Conservation (phyloP, 2,797 vertebrate species). For the Acipenser oxyrinchus region DNA sequence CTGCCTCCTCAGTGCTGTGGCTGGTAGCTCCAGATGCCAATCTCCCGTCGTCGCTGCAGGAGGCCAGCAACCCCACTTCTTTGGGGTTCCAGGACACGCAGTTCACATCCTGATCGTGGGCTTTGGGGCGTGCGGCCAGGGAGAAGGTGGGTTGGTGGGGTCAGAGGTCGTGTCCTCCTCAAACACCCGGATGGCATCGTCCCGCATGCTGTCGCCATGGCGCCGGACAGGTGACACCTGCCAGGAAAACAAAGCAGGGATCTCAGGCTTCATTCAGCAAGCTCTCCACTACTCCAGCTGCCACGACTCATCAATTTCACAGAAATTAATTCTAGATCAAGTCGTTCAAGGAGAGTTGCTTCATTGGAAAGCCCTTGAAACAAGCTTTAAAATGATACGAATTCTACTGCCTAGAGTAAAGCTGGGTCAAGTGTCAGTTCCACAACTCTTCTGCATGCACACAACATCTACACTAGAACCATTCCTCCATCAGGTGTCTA, state of each 20-base stretch:
- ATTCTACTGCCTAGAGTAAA: too few species aligned
- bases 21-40: constrained; percentile 81
- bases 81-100: constrained; percentile 86
- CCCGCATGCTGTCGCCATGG: constrained; percentile 84
- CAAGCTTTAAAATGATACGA: too few species aligned
- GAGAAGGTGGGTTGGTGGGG: constrained; percentile 65
- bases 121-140: constrained; percentile 61
- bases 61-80: constrained; percentile 69
- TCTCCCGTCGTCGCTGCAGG: constrained; percentile 85
- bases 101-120: constrained; percentile 85
- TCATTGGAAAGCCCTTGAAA: too few species aligned
- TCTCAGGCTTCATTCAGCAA: too few species aligned
- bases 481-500: too few species aligned
- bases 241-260: accelerated
- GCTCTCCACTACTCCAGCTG: too few species aligned
- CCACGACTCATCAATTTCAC: too few species aligned
- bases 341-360: too few species aligned
- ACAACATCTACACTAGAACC: too few species aligned
- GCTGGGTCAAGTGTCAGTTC: too few species aligned
- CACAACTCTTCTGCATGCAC: too few species aligned
- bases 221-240: constrained; percentile 78
- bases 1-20: constrained; percentile 50
- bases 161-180: constrained; percentile 62
- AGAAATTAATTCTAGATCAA: too few species aligned
- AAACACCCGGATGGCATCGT: constrained; percentile 79